A percentile compares a stretch with the other conserved stretches of the same genome.
phyloP scores from a whole-genome alignment of 2,888 invertebrate genomes.

The Kuschelorhynchus macadamiae region DNA sequence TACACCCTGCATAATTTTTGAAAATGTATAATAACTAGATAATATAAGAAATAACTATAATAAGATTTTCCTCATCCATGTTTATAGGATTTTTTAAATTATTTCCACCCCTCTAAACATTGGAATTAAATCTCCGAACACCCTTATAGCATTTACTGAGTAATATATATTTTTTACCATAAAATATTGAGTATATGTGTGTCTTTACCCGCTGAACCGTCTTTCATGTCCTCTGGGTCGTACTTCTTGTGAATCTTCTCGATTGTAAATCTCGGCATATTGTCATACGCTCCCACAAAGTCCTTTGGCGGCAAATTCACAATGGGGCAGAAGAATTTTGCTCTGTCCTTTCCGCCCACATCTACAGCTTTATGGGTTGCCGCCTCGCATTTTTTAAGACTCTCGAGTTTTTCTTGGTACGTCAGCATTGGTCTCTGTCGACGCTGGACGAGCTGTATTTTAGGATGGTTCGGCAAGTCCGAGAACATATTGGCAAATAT shows the following conservation, averaged over 20 bases:
- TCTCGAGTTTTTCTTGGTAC: slow-evolving; percentile 46
- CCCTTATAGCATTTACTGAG: too few relatives aligned
- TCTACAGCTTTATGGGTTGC: slow-evolving; percentile 49
- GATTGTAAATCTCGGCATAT: slow-evolving; percentile 55
- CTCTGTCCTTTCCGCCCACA: slow-evolving; percentile 59
- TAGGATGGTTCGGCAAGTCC: slow-evolving; percentile 69
- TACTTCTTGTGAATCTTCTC: slow-evolving; percentile 49
- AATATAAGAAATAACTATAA: too few relatives aligned
- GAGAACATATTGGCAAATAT: slow-evolving; percentile 75
- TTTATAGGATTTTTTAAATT: too few relatives aligned
- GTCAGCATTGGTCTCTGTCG: slow-evolving; percentile 54
- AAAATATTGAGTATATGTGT: too few relatives aligned
- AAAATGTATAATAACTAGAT: too few relatives aligned
- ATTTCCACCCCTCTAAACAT: too few relatives aligned
- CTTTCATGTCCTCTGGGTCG: slow-evolving; percentile 38
- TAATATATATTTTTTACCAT: too few relatives aligned
- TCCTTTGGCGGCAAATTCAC: slow-evolving; percentile 55
- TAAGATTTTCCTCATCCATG: too few relatives aligned
- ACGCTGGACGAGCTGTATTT: slow-evolving; percentile 69
- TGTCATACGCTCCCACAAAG: slow-evolving; percentile 48
- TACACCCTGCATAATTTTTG: too few relatives aligned
- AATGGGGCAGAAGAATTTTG: slow-evolving; percentile 58
- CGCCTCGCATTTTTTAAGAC: slow-evolving; percentile 54
- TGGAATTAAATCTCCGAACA: too few relatives aligned
- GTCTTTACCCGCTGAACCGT: too few relatives aligned